A percentile compares a stretch with the other conserved stretches of the same genome.
phyloP scores from a whole-genome alignment of 2,888 invertebrate species.

The Apocheima hispidaria region DNA sequence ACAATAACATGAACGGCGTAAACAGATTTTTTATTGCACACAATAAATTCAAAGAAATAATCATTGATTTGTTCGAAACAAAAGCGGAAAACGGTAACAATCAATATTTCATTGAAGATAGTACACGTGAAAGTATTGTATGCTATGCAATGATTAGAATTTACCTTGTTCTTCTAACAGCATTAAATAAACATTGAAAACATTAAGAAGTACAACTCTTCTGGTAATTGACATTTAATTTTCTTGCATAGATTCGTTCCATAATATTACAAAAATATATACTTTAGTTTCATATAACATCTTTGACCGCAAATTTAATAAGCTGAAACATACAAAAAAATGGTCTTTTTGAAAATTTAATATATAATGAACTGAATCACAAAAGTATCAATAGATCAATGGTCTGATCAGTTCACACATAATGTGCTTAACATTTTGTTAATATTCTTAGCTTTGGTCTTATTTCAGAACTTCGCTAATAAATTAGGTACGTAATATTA shows the following conservation, averaged over 20 bases:
- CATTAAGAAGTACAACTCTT: constrained; percentile 36
- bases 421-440: too few species aligned
- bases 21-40: not conserved
- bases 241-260: constrained; percentile 5
- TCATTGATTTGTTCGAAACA: not conserved
- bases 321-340: too few species aligned
- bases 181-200: constrained; percentile 39
- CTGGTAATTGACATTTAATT: constrained; percentile 13
- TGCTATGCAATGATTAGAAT: constrained; percentile 35
- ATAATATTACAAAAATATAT: constrained; percentile 16
- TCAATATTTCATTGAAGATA: constrained; percentile 26
- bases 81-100: not conserved
- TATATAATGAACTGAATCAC: too few species aligned
- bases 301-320: not conserved
- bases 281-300: not conserved
- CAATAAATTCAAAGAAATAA: not conserved
- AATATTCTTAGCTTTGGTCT: too few species aligned
- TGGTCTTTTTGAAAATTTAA: too few species aligned
- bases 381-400: too few species aligned
- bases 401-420: too few species aligned
- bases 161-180: constrained; percentile 40
- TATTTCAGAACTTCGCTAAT: too few species aligned
- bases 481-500: constrained; percentile 12
- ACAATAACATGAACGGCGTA: not conserved
- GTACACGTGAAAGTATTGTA: constrained; percentile 16